Evolutionary conservation across 2,888 invertebrate genomes (phyloP).

Genomic region (Drosophila kuntzei): DNA sequence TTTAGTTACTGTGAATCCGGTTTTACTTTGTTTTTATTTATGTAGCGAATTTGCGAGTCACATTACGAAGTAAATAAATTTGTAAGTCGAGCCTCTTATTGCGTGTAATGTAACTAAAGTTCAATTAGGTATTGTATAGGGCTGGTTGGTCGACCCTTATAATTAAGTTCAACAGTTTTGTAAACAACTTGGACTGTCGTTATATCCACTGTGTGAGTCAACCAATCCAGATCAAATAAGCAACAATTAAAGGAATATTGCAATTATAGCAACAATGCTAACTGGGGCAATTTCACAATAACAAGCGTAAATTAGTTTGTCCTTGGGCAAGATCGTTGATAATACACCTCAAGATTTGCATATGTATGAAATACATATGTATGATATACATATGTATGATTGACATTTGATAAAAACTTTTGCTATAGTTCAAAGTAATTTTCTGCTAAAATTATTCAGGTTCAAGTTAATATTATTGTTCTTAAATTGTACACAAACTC

Average conservation of each 20-base stretch:
- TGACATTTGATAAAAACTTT: background rate
- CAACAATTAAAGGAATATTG: slow-evolving; percentile 1
- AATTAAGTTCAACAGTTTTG: slow-evolving; percentile 6
- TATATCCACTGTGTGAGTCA: background rate
- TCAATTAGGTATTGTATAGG: slow-evolving; percentile 8
- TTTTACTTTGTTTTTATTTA: slow-evolving; percentile 19
- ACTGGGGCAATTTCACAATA: background rate
- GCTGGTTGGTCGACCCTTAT: background rate
- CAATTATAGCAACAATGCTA: background rate
- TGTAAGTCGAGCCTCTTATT: slow-evolving; percentile 36
- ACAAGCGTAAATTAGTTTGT: slow-evolving; percentile 3
- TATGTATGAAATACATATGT: background rate
- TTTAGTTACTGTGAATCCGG: slow-evolving; percentile 26
- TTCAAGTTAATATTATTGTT: slow-evolving; percentile 1
- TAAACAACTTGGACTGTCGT: slow-evolving; percentile 13
- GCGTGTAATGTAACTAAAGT: slow-evolving; percentile 31
- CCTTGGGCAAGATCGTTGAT: slow-evolving; percentile 11
- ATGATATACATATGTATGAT: background rate
- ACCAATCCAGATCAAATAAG: background rate
- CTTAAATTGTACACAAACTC: background rate
- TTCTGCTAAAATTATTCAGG: background rate
- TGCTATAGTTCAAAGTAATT: background rate
- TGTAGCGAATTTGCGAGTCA: slow-evolving; percentile 25
- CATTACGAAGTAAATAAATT: background rate
- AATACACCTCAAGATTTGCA: background rate